A percentile compares a stretch with the other conserved stretches of the same genome.
phyloP scores from a whole-genome alignment of 1,140 invertebrate genomes.

The Diabrotica undecimpunctata region DNA sequence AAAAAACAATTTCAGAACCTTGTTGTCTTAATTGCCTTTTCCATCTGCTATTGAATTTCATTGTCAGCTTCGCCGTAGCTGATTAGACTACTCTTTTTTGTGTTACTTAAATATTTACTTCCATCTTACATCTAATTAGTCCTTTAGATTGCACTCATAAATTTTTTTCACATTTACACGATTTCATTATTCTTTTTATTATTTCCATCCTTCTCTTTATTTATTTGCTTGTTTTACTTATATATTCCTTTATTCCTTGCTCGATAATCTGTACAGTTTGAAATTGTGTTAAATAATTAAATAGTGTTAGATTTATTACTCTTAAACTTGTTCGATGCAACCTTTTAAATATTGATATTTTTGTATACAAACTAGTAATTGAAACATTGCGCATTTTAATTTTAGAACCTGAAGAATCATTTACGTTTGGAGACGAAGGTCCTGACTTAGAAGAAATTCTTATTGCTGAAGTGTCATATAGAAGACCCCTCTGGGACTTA shows the following conservation, averaged over 20 bases:
- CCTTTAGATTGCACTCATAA: too few relatives aligned
- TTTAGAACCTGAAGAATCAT: not conserved
- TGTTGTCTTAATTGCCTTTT: too few relatives aligned
- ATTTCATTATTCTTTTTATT: not conserved
- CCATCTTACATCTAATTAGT: too few relatives aligned
- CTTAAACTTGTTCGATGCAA: too few relatives aligned
- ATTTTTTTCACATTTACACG: not conserved
- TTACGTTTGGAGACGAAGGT: not conserved
- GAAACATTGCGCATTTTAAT: not conserved
- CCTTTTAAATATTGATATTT: not conserved
- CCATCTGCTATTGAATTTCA: too few relatives aligned
- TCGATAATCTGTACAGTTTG: not conserved
- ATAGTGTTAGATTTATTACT: not conserved
- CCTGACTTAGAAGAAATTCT: not conserved
- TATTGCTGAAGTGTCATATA: not conserved
- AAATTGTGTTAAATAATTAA: not conserved
- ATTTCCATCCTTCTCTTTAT: not conserved
- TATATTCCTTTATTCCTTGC: not conserved
- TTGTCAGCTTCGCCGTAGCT: too few relatives aligned
- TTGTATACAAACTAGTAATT: conserved; percentile 1
- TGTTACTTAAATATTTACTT: too few relatives aligned
- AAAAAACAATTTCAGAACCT: too few relatives aligned
- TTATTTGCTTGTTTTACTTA: too few relatives aligned
- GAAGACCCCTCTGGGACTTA: not conserved
- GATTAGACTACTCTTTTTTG: too few relatives aligned